phyloP scores from a whole-genome alignment of 1,140 invertebrate species.

The Geopemphigus sp. region DNA sequence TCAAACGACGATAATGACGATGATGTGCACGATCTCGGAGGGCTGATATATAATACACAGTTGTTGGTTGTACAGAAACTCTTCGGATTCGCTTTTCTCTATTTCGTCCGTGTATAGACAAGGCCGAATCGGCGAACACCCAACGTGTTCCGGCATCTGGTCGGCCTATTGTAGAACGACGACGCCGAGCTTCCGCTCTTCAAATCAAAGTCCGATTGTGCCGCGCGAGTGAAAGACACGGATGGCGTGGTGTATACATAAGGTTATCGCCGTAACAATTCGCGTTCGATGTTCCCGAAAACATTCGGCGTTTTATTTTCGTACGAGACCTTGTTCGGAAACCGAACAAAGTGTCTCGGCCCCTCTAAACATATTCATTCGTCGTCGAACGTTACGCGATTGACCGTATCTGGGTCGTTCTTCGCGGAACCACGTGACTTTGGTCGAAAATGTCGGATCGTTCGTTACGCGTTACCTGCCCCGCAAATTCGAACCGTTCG shows the following conservation, averaged over 20 bases:
- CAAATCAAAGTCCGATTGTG: conserved; percentile 10
- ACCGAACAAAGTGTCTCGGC: no score
- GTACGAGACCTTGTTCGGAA: conserved; percentile 16
- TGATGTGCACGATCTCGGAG: neutral
- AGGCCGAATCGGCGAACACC: neutral
- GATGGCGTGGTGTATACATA: no score
- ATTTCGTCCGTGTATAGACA: neutral
- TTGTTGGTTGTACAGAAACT: no score
- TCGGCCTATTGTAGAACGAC: neutral
- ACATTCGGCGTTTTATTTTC: neutral
- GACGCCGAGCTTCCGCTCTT: neutral
- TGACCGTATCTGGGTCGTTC: no score
- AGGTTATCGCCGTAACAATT: neutral
- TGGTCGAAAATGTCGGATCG: no score
- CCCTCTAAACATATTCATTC: no score
- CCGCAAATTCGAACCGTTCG: no score
- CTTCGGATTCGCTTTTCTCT: neutral
- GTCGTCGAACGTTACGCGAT: neutral
- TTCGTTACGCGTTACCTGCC: no score
- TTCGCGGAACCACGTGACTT: no score
- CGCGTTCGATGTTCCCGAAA: neutral
- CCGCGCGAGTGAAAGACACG: neutral
- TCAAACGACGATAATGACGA: neutral
- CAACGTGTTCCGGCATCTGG: conserved; percentile 2
- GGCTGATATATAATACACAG: neutral